phyloP scores from a whole-genome alignment of 2,888 invertebrate genomes.

The Pecten maximus region DNA sequence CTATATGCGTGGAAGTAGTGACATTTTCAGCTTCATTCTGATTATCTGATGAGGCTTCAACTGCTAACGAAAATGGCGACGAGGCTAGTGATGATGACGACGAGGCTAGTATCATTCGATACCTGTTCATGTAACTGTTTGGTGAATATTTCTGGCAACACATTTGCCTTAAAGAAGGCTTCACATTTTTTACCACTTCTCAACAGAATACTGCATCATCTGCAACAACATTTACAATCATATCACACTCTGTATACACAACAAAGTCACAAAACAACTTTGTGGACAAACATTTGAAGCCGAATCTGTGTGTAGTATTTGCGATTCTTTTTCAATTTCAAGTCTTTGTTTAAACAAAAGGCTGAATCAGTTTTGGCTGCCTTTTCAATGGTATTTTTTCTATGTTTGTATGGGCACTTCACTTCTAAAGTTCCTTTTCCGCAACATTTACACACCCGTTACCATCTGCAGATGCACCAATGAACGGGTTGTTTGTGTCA shows the following conservation, averaged over 20 bases:
- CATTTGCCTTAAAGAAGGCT: no score
- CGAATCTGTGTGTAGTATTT: constrained; percentile 50
- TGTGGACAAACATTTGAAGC: constrained; percentile 46
- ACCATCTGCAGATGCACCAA: constrained; percentile 55
- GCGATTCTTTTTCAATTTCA: constrained; percentile 40
- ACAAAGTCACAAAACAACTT: constrained; percentile 47
- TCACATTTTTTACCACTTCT: no score
- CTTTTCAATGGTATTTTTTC: constrained; percentile 22
- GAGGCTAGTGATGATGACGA: no score
- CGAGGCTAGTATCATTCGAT: no score
- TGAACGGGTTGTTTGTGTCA: constrained; percentile 39
- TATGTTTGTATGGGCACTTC: constrained; percentile 53
- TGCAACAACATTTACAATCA: no score
- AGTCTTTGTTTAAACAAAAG: constrained; percentile 39
- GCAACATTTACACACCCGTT: constrained; percentile 50
- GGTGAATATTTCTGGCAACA: no score
- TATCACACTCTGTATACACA: constrained; percentile 38
- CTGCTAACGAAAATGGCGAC: no score
- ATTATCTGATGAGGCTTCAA: no score
- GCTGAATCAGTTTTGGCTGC: constrained; percentile 37
- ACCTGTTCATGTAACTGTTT: constrained; percentile 44
- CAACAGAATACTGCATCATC: no score
- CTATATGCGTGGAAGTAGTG: no score
- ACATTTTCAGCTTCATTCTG: no score
- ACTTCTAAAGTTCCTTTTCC: constrained; percentile 52